Evolutionary conservation across 2,797 vertebrate species (phyloP).

Genomic region (Spondyliosoma cantharus): DNA sequence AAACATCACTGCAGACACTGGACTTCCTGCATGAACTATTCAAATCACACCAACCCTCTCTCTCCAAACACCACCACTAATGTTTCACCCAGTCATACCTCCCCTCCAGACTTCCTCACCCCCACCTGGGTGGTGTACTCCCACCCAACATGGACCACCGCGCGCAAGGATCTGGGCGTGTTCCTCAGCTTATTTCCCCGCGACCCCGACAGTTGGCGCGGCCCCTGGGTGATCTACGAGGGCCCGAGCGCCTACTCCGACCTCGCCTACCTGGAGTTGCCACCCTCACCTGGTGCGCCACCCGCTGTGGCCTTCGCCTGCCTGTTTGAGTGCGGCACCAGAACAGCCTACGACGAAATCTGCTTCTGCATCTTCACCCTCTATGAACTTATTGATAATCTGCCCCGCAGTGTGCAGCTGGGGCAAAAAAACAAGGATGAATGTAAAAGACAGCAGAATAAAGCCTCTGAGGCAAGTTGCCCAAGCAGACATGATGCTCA

Average conservation of each 20-base stretch:
- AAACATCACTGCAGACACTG: conserved; percentile 47
- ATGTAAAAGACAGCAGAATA: background rate
- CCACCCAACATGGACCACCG: conserved; percentile 88
- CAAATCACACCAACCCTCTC: background rate
- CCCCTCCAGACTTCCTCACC: conserved; percentile 79
- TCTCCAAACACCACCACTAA: background rate
- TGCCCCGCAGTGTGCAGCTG: conserved; percentile 71
- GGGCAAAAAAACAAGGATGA: accelerated
- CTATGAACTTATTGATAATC: conserved; percentile 89
- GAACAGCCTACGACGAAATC: conserved; percentile 91
- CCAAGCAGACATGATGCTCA: background rate
- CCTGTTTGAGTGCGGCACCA: conserved; percentile 90
- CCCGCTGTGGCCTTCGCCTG: conserved; percentile 87
- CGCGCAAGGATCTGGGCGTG: conserved; percentile 89
- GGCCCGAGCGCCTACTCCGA: conserved; percentile 97
- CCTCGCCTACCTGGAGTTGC: conserved; percentile 88
- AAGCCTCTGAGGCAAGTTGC: background rate
- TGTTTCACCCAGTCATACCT: background rate
- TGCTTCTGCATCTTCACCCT: conserved; percentile 94
- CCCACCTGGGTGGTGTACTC: conserved; percentile 94
- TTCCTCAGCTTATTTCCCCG: conserved; percentile 90
- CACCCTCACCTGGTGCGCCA: conserved; percentile 64
- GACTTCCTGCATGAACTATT: conserved; percentile 29
- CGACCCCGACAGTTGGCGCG: conserved; percentile 90
- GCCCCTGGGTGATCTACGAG: conserved; percentile 94